Evolutionary conservation across 2,113 vertebrate species (phyloP).

Genomic region (Bagarius yarrelli): DNA sequence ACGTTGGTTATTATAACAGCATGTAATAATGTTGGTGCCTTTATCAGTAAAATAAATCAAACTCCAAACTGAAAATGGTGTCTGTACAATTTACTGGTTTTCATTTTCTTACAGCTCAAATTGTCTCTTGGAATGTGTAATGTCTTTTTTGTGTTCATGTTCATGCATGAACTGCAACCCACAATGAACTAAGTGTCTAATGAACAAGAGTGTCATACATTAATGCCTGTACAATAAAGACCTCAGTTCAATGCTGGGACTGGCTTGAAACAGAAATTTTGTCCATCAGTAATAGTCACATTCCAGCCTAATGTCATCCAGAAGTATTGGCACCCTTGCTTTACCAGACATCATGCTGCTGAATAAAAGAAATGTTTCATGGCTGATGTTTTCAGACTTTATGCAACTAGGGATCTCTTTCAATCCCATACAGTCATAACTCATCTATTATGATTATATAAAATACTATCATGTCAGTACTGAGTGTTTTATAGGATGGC

Average conservation of each 20-base stretch:
- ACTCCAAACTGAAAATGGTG: neutral
- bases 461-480: neutral
- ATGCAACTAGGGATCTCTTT: neutral
- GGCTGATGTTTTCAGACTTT: neutral
- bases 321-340: neutral
- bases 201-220: neutral
- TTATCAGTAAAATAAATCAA: neutral
- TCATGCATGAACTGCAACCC: neutral
- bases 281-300: neutral
- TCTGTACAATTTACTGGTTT: neutral
- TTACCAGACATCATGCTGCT: neutral
- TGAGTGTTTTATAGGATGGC: neutral
- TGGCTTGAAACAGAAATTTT: neutral
- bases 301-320: neutral
- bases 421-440: neutral
- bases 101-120: neutral
- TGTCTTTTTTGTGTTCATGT: conserved; percentile 1
- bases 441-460: neutral
- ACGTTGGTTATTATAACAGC: neutral
- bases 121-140: neutral
- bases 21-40: neutral
- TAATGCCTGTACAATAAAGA: neutral
- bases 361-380: neutral
- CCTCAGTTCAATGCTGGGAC: neutral
- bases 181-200: neutral